Percentiles rank a stretch among this genome's conserved stretches.
phyloP scores from a whole-genome alignment of 2,113 vertebrate species.

The Caretta caretta region DNA sequence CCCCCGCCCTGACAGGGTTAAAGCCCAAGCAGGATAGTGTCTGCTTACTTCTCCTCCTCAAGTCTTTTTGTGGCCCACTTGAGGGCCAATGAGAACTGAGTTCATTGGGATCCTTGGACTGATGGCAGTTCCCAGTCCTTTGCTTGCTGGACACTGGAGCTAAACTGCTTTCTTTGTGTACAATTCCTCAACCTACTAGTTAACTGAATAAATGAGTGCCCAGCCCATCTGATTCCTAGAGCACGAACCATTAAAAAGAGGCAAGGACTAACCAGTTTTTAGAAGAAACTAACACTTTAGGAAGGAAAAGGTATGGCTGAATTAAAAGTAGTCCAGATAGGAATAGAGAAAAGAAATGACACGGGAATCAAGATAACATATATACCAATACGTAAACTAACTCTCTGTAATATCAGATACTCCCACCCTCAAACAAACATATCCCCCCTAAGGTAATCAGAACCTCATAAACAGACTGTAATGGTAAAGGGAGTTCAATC shows the following conservation, averaged over 20 bases:
- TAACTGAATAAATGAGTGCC: neutral
- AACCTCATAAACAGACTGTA: neutral
- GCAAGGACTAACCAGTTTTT: neutral
- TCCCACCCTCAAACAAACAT: neutral
- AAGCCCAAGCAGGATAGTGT: neutral
- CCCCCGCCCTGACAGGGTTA: no score
- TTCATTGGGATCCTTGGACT: neutral
- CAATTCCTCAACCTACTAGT: neutral
- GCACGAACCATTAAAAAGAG: neutral
- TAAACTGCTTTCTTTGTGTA: neutral
- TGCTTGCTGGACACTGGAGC: neutral
- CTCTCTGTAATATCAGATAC: neutral
- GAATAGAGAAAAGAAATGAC: neutral
- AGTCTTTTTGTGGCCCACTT: neutral
- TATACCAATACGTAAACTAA: neutral
- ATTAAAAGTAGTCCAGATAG: neutral
- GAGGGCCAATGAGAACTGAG: neutral
- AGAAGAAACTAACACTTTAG: neutral
- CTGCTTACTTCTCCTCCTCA: neutral
- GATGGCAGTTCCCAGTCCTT: neutral
- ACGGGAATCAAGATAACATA: neutral
- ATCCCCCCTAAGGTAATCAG: neutral
- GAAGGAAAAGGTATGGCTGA: neutral
- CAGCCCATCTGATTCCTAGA: neutral
- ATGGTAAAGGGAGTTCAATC: neutral